Base-by-base conservation (phyloP, 2,888 invertebrate genomes). In the Chalcis sispes region DNA sequence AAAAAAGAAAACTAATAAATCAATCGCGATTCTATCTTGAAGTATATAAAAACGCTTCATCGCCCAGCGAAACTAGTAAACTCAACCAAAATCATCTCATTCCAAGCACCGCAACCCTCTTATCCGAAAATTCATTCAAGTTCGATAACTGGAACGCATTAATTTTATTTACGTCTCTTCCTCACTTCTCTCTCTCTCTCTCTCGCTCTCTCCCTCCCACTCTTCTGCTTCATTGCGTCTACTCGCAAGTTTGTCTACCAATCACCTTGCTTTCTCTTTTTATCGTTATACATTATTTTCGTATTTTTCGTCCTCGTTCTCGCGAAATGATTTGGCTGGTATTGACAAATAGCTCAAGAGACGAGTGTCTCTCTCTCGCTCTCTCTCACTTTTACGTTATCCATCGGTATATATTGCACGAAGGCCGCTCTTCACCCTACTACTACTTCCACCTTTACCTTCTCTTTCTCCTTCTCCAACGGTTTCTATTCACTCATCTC, bases 281-380 rank as follows among this genome's bases (percentile, higher is more conserved):
- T n/a, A n/a, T n/a, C n/a, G n/a, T n/a, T n/a, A n/a, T 40, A 50
- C 48, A 40, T 50, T 59, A 66, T 66, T 66, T 59, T 56, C 65
- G 25, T 32, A n/a, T n/a, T n/a, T n/a, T n/a, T n/a, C n/a, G n/a
- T n/a, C n/a, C n/a, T n/a, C n/a, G n/a, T 40, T 36, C 32, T 27
- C 48, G 50, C 50, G 50, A 50, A 65, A 62, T 62, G 29, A 65
- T 65, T 65, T 15, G 29, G 20, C 27, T 48, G 64, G 32, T 70
- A 64, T 75, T 70, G 75, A 70, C 75, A 75, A 75, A 70, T 64
- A 64, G 64, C 69, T 75, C 62, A 27, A 56, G 62, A 54, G 66
- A 54, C 65, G 71, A 7, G 32, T 18, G n/a, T n/a, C n/a, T n/a
- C n/a, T n/a, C n/a, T 10, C 36, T 25, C 40, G 42, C 13, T 4